A percentile compares a stretch with the other conserved stretches of the same genome.
phyloP scores from a whole-genome alignment of 2,888 invertebrate species.

The Apodemia mormo region DNA sequence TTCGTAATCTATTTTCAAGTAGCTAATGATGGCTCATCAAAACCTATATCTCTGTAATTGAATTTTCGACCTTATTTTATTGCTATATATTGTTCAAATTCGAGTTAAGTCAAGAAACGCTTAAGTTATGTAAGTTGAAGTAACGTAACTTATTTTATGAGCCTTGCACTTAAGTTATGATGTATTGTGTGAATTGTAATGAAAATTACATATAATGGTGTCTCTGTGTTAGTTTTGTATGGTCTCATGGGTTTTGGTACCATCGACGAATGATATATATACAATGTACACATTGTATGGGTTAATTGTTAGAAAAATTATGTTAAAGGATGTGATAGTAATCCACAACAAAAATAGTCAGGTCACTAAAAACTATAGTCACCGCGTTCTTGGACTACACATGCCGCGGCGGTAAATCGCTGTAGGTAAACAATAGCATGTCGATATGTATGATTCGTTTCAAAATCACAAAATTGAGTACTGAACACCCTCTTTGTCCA shows the following conservation, averaged over 20 bases:
- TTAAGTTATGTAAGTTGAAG: background rate
- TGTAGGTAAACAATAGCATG: too few relatives aligned
- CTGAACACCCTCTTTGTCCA: too few relatives aligned
- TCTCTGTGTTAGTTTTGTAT: background rate
- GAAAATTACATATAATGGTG: constrained; percentile 9
- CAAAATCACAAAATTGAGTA: too few relatives aligned
- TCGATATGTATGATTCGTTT: too few relatives aligned
- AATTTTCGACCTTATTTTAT: background rate
- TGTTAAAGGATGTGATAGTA: too few relatives aligned
- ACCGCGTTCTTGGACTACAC: too few relatives aligned
- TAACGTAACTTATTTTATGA: constrained; percentile 4
- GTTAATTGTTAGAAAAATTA: too few relatives aligned
- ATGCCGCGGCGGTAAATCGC: too few relatives aligned
- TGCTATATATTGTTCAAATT: background rate
- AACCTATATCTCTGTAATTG: background rate
- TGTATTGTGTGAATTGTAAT: constrained; percentile 9
- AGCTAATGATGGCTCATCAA: background rate
- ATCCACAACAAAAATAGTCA: too few relatives aligned
- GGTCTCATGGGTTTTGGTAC: background rate
- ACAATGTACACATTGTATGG: too few relatives aligned
- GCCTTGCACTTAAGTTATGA: constrained; percentile 17
- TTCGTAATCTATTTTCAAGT: constrained; percentile 5
- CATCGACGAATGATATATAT: background rate
- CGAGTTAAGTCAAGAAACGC: background rate
- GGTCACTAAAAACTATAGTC: too few relatives aligned